These are phyloP conservation scores for Drosophila testacea DNA, from an alignment of 2,888 invertebrate genomes.

Conservation along the genomic window DNA sequence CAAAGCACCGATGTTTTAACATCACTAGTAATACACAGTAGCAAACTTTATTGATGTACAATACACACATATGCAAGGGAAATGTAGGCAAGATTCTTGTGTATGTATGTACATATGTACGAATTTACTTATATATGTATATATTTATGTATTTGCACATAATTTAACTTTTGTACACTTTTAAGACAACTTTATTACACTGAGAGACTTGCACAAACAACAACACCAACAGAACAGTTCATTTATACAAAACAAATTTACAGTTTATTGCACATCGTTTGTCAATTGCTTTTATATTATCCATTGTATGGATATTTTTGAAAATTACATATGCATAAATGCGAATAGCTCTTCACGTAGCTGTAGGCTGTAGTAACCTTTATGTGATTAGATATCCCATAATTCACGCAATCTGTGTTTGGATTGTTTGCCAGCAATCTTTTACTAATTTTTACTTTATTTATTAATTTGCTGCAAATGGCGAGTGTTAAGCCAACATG, in stretches of 20 bases:
- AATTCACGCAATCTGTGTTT: constrained; percentile 30
- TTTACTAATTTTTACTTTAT: constrained; percentile 49
- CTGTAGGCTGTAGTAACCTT: constrained; percentile 19
- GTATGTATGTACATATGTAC: constrained; percentile 17
- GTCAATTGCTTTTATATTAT: constrained; percentile 24
- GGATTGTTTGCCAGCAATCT: constrained; percentile 1
- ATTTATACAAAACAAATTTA: constrained; percentile 31
- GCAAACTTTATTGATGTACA: constrained; percentile 9
- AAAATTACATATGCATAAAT: constrained; percentile 1
- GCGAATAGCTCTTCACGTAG: constrained; percentile 1
- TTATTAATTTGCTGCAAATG: constrained; percentile 61
- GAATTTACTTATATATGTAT: constrained; percentile 19
- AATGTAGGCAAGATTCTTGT: constrained; percentile 36
- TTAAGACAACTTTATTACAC: neutral
- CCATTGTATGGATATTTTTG: neutral
- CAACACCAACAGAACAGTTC: constrained; percentile 6
- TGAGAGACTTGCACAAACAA: neutral
- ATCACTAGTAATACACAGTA: too few species aligned
- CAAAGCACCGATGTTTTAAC: too few species aligned
- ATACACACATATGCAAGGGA: constrained; percentile 21
- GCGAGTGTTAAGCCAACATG: constrained; percentile 60
- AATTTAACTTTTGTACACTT: neutral
- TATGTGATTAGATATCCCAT: constrained; percentile 29
- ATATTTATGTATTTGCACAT: neutral
- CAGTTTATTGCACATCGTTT: constrained; percentile 38